These are phyloP conservation scores for Carettochelys insculpta DNA, from an alignment of 2,113 vertebrate species.

Conservation along the genomic window DNA sequence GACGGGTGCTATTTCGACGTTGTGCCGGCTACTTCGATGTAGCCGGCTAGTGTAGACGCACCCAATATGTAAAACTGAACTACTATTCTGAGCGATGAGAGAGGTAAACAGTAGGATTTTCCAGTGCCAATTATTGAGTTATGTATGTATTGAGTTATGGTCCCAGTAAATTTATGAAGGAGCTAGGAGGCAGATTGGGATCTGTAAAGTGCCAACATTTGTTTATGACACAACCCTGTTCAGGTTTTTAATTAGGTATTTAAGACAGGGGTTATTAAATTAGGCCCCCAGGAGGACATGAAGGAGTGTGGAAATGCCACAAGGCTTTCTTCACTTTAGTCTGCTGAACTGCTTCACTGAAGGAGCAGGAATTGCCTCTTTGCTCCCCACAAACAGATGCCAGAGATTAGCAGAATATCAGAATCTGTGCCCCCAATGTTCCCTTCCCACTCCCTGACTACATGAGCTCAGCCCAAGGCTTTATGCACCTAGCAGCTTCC, in stretches of 20 bases:
- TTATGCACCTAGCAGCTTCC: background rate
- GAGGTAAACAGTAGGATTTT: background rate
- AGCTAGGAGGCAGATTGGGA: background rate
- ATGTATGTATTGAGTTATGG: too few relatives aligned
- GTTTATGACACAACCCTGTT: background rate
- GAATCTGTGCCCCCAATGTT: background rate
- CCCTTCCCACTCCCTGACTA: too few relatives aligned
- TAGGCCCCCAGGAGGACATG: background rate
- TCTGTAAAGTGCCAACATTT: constrained; percentile 2
- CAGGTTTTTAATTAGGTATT: background rate
- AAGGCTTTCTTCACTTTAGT: background rate
- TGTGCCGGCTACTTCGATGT: too few relatives aligned
- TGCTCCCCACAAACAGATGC: background rate
- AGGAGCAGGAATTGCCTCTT: background rate
- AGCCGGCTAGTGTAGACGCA: too few relatives aligned
- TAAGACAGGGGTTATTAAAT: background rate
- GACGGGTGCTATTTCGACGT: too few relatives aligned
- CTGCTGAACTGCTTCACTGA: background rate
- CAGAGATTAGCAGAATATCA: background rate
- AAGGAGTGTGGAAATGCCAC: background rate
- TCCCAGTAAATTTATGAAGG: background rate
- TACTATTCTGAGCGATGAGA: background rate
- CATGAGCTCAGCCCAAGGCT: too few relatives aligned
- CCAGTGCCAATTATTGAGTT: background rate
- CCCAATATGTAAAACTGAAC: background rate